Evolutionary conservation across 2,888 invertebrate genomes (phyloP).

Genomic region (Thalpophila matura): DNA sequence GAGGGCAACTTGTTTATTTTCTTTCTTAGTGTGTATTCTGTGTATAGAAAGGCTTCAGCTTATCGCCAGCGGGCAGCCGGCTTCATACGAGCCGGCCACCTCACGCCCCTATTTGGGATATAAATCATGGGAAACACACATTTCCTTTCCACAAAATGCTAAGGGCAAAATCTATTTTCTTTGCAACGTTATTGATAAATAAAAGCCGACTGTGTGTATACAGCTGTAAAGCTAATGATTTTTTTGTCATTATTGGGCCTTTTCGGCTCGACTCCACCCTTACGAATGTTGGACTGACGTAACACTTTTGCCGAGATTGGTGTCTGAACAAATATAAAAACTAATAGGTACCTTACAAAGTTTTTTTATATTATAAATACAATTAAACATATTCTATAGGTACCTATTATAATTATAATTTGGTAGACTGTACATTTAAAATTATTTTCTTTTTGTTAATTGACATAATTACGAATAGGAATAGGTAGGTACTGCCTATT

Average conservation of each 20-base stretch:
- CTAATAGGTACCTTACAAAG: not conserved
- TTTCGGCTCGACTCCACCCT: slow-evolving; percentile 32
- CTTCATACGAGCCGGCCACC: slow-evolving; percentile 80
- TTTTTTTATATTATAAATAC: no score
- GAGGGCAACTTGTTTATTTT: slow-evolving; percentile 87
- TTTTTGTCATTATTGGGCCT: slow-evolving; percentile 48
- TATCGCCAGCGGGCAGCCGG: slow-evolving; percentile 87
- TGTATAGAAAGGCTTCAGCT: slow-evolving; percentile 83
- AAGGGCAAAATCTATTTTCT: slow-evolving; percentile 83
- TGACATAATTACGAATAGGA: no score
- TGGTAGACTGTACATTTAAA: no score
- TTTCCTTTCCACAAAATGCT: slow-evolving; percentile 87
- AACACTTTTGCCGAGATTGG: slow-evolving; percentile 17
- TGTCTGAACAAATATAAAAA: slow-evolving; percentile 29
- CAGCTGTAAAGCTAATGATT: slow-evolving; percentile 50
- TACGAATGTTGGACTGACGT: slow-evolving; percentile 14
- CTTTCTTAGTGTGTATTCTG: slow-evolving; percentile 79
- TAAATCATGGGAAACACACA: slow-evolving; percentile 89
- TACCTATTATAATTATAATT: no score
- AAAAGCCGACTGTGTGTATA: slow-evolving; percentile 62
- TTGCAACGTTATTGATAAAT: slow-evolving; percentile 77
- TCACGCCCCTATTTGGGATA: slow-evolving; percentile 84
- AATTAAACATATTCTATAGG: no score
- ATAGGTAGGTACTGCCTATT: no score
- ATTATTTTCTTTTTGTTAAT: no score